phyloP scores from a whole-genome alignment of 2,113 vertebrate species.

The Platichthys flesus region DNA sequence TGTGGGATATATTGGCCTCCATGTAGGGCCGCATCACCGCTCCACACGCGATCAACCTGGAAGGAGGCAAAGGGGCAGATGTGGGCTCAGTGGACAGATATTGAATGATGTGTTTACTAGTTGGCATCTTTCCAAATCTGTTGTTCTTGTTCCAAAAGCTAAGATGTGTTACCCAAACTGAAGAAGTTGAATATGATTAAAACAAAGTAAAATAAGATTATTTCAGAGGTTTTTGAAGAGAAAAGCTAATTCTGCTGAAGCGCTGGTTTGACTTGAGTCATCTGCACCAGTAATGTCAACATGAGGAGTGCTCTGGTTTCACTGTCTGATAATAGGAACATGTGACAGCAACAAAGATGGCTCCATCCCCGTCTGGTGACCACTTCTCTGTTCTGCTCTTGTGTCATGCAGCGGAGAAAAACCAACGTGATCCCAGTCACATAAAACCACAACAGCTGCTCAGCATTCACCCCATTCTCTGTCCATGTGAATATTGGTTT shows the following conservation, averaged over 20 bases:
- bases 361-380: constrained; percentile 10
- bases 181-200: no score
- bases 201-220: no score
- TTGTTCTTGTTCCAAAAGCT: neutral
- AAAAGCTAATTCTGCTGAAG: no score
- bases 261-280: no score
- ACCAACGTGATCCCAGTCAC: neutral
- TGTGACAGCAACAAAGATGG: neutral
- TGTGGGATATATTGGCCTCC: constrained; percentile 99
- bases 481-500: neutral
- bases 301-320: constrained; percentile 15
- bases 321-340: constrained; percentile 3
- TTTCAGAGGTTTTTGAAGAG: no score
- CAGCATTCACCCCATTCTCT: neutral
- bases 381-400: constrained; percentile 49
- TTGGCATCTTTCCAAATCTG: neutral
- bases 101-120: neutral
- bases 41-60: constrained; percentile 92
- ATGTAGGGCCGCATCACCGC: constrained; percentile 96
- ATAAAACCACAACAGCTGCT: constrained; percentile 15
- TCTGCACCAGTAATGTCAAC: neutral
- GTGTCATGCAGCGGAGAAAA: constrained; percentile 9
- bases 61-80: neutral
- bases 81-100: neutral
- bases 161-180: no score